These are phyloP conservation scores for Maniola hyperantus DNA, from an alignment of 2,888 invertebrate species.

Conservation along the genomic window DNA sequence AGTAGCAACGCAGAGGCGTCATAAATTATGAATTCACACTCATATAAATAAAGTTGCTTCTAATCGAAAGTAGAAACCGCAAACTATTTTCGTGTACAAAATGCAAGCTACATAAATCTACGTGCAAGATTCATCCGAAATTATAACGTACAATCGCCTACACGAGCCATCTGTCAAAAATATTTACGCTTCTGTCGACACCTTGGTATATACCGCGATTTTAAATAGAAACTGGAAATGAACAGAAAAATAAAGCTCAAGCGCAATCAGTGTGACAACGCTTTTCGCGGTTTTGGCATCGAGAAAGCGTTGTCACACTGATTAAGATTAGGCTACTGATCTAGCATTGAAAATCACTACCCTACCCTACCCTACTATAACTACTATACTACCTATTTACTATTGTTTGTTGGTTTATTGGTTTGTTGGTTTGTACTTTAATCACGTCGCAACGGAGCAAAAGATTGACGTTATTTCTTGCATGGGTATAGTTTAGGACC, in stretches of 20 bases:
- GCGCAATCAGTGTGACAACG: too few species aligned
- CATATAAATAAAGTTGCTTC: background rate
- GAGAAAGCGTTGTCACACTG: too few species aligned
- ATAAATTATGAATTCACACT: background rate
- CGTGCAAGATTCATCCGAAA: constrained; percentile 18
- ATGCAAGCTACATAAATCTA: constrained; percentile 10
- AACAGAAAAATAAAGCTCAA: background rate
- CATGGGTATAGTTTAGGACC: too few species aligned
- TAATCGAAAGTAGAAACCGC: background rate
- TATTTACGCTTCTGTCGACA: constrained; percentile 40
- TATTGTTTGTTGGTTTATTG: too few species aligned
- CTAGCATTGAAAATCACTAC: too few species aligned
- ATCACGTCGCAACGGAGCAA: too few species aligned
- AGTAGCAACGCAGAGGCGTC: background rate
- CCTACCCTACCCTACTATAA: too few species aligned
- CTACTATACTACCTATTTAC: too few species aligned
- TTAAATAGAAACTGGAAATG: constrained; percentile 24
- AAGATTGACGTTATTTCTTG: too few species aligned
- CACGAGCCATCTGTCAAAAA: constrained; percentile 42
- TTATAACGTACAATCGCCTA: constrained; percentile 38
- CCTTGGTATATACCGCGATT: constrained; percentile 25
- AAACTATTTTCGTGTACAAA: constrained; percentile 6
- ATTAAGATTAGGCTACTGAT: too few species aligned
- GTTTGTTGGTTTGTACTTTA: too few species aligned
- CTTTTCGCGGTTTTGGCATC: too few species aligned